phyloP scores from a whole-genome alignment of 2,888 invertebrate species.

The Apamea monoglypha region DNA sequence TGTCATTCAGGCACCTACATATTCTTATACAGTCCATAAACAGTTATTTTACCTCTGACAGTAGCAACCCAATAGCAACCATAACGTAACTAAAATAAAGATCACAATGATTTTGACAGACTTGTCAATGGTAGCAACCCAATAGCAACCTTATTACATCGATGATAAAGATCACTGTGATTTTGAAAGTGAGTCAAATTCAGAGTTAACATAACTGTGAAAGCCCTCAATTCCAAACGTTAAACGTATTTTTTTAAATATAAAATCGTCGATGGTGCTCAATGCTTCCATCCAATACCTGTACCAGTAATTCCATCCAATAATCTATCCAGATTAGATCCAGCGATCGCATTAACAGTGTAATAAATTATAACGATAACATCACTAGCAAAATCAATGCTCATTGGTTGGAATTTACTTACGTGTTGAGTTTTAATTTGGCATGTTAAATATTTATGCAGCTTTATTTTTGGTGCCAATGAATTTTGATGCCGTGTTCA shows the following conservation, averaged over 20 bases:
- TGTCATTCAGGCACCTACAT: neutral
- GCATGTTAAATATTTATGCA: conserved; percentile 12
- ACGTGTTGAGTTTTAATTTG: conserved; percentile 28
- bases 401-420: conserved; percentile 40
- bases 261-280: neutral
- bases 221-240: neutral
- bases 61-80: neutral
- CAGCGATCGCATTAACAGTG: conserved; percentile 52
- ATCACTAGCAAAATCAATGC: conserved; percentile 50
- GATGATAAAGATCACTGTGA: neutral
- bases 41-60: neutral
- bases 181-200: neutral
- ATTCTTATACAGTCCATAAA: neutral
- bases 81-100: neutral
- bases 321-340: conserved; percentile 56
- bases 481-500: neutral
- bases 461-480: neutral
- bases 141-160: neutral
- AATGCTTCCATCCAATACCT: conserved; percentile 12
- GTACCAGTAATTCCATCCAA: conserved; percentile 34
- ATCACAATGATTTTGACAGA: neutral
- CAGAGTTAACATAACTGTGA: neutral
- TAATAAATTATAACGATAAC: conserved; percentile 57
- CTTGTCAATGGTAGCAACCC: neutral
- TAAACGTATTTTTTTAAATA: neutral